These are phyloP conservation scores for Oryzias celebensis DNA, from an alignment of 2,113 vertebrate genomes.

Conservation along the genomic window DNA sequence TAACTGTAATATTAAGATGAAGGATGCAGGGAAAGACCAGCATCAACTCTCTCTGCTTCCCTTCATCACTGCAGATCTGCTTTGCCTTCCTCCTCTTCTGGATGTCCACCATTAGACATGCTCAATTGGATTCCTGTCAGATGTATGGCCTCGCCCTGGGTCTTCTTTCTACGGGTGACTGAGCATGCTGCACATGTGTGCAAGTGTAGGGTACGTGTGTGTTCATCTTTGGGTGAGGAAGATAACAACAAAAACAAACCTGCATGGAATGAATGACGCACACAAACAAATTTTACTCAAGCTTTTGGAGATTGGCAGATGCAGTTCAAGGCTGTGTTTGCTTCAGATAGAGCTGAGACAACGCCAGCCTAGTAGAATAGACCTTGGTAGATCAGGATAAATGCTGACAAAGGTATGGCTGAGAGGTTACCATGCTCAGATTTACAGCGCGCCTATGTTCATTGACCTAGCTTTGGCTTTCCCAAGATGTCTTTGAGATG, in stretches of 20 bases:
- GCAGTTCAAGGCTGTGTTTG: slow-evolving; percentile 44
- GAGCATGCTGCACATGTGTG: slow-evolving; percentile 61
- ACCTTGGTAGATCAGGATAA: slow-evolving; percentile 55
- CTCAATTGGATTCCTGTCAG: slow-evolving; percentile 79
- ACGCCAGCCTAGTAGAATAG: slow-evolving; percentile 52
- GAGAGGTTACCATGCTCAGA: slow-evolving; percentile 55
- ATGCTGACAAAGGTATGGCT: slow-evolving; percentile 70
- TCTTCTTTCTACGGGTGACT: slow-evolving; percentile 75
- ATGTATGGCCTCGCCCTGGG: slow-evolving; percentile 71
- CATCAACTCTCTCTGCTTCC: slow-evolving; percentile 56
- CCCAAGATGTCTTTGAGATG: slow-evolving; percentile 43
- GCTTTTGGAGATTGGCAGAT: neutral
- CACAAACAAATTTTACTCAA: slow-evolving; percentile 22
- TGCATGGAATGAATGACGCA: slow-evolving; percentile 42
- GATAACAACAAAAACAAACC: slow-evolving; percentile 33
- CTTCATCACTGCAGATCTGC: slow-evolving; percentile 68
- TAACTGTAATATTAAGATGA: slow-evolving; percentile 27
- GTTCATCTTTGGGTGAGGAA: slow-evolving; percentile 11
- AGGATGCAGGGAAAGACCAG: slow-evolving; percentile 4
- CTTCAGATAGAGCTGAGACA: slow-evolving; percentile 43
- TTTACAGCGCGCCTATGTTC: slow-evolving; percentile 55
- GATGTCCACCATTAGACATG: slow-evolving; percentile 76
- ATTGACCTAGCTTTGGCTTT: slow-evolving; percentile 61
- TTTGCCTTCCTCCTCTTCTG: slow-evolving; percentile 65
- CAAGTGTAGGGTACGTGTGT: slow-evolving; percentile 25